Conservation (phyloP, 2,113 vertebrate species). For the Heterocephalus glaber region DNA sequence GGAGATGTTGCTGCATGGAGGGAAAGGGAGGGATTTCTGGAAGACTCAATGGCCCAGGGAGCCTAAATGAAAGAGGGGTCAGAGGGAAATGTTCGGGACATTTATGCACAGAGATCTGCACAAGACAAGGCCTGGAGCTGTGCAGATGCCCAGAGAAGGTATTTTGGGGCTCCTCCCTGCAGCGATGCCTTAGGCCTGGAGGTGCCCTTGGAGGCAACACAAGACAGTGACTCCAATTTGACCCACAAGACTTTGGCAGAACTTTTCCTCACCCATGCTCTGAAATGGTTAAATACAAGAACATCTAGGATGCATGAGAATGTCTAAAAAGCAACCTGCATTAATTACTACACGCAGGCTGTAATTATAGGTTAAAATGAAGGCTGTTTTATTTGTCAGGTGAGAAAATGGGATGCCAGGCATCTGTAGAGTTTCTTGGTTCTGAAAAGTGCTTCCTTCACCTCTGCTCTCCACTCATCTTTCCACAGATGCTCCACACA, state of each 20-base stretch:
- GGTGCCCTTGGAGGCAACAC: neutral
- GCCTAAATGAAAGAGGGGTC: neutral
- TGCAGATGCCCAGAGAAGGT: neutral
- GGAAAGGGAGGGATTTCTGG: neutral
- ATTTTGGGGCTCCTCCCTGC: neutral
- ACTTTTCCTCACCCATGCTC: neutral
- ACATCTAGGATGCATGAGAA: constrained; percentile 30
- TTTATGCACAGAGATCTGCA: neutral
- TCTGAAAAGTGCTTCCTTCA: neutral
- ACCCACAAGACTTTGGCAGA: neutral
- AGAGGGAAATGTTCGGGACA: neutral
- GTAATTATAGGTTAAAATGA: constrained; percentile 53
- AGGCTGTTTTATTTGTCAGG: constrained; percentile 62
- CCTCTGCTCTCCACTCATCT: neutral
- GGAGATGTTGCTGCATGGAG: neutral
- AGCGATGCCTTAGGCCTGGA: neutral
- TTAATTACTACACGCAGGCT: constrained; percentile 47
- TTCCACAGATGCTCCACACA: neutral
- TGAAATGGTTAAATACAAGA: constrained; percentile 59
- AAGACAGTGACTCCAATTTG: neutral
- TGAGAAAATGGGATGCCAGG: constrained; percentile 4
- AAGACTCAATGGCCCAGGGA: neutral
- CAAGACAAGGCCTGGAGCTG: neutral
- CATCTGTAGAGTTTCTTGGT: neutral
- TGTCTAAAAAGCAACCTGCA: constrained; percentile 43